Evolutionary conservation across 1,140 invertebrate genomes (phyloP).

Genomic region (Drosophila persimilis): DNA sequence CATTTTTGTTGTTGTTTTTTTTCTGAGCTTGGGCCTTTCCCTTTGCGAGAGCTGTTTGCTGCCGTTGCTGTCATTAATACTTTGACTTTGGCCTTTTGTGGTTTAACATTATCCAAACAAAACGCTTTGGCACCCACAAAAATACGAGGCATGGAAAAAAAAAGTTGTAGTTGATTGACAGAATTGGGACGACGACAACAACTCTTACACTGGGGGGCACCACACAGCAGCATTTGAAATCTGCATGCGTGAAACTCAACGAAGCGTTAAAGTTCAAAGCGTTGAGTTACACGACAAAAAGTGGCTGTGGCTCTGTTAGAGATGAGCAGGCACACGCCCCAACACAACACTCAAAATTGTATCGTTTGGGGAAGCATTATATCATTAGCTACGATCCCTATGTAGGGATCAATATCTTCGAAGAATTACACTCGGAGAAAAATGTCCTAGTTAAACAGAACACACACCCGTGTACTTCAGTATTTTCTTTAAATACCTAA

Average conservation of each 20-base stretch:
- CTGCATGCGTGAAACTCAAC: constrained; percentile 79
- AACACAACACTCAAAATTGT: too few relatives aligned
- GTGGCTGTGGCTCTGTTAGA: constrained; percentile 3
- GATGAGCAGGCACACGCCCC: constrained; percentile 5
- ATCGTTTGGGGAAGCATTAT: too few relatives aligned
- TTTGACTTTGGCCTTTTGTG: constrained; percentile 80
- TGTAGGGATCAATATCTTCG: too few relatives aligned
- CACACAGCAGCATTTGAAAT: constrained; percentile 65
- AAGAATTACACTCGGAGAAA: too few relatives aligned
- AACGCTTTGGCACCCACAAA: constrained; percentile 80
- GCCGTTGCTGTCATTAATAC: constrained; percentile 58
- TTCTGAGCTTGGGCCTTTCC: constrained; percentile 38
- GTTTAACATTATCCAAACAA: constrained; percentile 78
- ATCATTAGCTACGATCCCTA: too few relatives aligned
- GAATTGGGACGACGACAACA: constrained; percentile 69
- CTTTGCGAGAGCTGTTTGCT: constrained; percentile 26
- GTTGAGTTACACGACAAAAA: constrained; percentile 72
- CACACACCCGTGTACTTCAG: too few relatives aligned
- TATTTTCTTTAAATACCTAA: too few relatives aligned
- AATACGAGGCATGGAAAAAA: constrained; percentile 47
- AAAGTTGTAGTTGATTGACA: constrained; percentile 75
- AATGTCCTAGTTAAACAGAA: too few relatives aligned
- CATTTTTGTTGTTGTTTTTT: constrained; percentile 19
- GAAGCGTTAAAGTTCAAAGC: constrained; percentile 81
- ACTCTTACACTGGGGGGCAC: constrained; percentile 40